Percentiles rank a stretch among this genome's conserved stretches.
These are phyloP conservation scores for Arrhopalites spinosus DNA, from an alignment of 2,888 invertebrate genomes.

Conservation along the genomic window DNA sequence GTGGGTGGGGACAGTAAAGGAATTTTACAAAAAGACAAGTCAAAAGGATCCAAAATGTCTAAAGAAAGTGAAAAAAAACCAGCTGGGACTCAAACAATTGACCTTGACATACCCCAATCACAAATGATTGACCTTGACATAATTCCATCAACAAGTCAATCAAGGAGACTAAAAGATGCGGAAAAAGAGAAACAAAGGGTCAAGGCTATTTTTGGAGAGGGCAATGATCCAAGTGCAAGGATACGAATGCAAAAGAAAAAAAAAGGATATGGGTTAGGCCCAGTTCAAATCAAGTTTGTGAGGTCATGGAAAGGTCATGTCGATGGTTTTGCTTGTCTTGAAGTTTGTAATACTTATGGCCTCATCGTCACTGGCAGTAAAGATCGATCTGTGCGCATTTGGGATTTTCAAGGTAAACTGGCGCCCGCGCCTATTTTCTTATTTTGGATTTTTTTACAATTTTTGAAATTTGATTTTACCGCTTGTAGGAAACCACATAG, in stretches of 20 bases:
- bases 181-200: conserved; percentile 17
- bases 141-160: background rate
- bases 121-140: conserved; percentile 14
- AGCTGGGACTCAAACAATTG: conserved; percentile 8
- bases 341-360: conserved; percentile 41
- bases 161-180: background rate
- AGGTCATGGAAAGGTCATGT: conserved; percentile 41
- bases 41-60: background rate
- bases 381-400: conserved; percentile 40
- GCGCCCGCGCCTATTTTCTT: too few relatives aligned
- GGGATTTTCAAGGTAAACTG: conserved; percentile 44
- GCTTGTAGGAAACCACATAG: conserved; percentile 37
- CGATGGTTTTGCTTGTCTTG: conserved; percentile 37
- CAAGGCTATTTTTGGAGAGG: background rate
- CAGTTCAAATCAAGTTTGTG: conserved; percentile 40
- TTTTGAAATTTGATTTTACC: background rate
- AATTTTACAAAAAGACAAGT: too few relatives aligned
- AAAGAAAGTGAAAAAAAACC: background rate
- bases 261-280: conserved; percentile 42
- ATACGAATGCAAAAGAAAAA: background rate
- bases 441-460: background rate
- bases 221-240: background rate
- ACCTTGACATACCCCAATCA: conserved; percentile 13
- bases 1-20: background rate
- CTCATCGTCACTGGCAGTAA: conserved; percentile 41